Evolutionary conservation across 92 coral and sea anemone genomes (phyloP).

Genomic region (Phenganax stokvisi): DNA sequence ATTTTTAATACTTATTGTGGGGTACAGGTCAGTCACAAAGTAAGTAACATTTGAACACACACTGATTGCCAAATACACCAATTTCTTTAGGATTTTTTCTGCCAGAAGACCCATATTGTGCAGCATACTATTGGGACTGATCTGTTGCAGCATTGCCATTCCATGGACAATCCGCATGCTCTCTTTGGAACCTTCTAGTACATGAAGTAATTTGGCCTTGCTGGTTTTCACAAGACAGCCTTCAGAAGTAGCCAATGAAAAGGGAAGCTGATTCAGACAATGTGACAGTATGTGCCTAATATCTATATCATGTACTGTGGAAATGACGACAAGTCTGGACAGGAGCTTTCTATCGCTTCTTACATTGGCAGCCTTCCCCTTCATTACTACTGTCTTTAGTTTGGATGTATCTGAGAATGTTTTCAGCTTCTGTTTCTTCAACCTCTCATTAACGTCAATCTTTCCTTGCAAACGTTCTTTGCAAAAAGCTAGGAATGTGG

Average conservation of each 20-base stretch:
- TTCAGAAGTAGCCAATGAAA: constrained; percentile 10
- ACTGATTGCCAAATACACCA: constrained; percentile 2
- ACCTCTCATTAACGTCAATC: neutral
- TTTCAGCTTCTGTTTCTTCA: constrained; percentile 9
- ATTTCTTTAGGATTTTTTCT: constrained; percentile 21
- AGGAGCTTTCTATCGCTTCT: constrained; percentile 9
- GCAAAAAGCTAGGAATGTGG: neutral
- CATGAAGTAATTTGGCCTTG: constrained; percentile 10
- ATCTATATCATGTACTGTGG: constrained; percentile 1
- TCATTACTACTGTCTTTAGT: constrained; percentile 13
- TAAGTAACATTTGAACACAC: neutral
- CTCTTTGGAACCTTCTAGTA: neutral
- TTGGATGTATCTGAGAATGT: constrained; percentile 8
- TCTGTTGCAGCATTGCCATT: constrained; percentile 33
- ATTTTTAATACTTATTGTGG: constrained; percentile 20
- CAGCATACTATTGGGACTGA: constrained; percentile 20
- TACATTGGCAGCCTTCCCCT: constrained; percentile 7
- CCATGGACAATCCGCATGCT: constrained; percentile 18
- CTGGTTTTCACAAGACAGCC: constrained; percentile 16
- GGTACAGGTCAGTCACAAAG: constrained; percentile 18
- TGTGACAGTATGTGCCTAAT: neutral
- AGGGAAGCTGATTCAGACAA: constrained; percentile 9
- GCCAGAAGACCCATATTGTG: constrained; percentile 21
- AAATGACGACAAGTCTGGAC: constrained; percentile 26
- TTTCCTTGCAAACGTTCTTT: constrained; percentile 3